Evolutionary conservation across 2,113 vertebrate species (phyloP).

Genomic region (Smithornis capensis): DNA sequence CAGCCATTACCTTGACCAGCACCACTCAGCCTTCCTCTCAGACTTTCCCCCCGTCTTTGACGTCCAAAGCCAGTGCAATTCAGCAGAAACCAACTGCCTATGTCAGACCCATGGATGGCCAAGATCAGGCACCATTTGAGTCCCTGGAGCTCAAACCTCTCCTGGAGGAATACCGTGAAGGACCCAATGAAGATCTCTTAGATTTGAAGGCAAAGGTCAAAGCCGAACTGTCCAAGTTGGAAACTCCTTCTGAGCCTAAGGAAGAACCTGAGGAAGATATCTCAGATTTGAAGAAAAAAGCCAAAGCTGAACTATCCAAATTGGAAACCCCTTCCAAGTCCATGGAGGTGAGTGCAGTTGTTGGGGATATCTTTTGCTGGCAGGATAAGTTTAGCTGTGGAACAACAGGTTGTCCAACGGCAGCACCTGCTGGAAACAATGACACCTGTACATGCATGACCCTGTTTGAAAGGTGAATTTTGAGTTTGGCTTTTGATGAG

Average conservation of each 20-base stretch:
- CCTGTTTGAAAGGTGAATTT: background rate
- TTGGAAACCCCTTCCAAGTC: constrained; percentile 77
- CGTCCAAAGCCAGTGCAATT: constrained; percentile 83
- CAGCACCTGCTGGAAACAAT: background rate
- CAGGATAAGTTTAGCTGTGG: background rate
- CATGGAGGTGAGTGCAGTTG: constrained; percentile 80
- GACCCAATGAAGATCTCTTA: constrained; percentile 70
- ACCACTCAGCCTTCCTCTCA: constrained; percentile 77
- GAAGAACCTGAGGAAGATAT: constrained; percentile 72
- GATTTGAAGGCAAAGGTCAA: constrained; percentile 78
- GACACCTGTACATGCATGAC: rapidly evolving
- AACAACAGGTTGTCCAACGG: background rate
- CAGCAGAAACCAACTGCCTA: constrained; percentile 94
- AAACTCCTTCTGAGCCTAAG: constrained; percentile 74
- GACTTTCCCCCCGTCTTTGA: constrained; percentile 80
- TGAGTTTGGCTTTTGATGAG: background rate
- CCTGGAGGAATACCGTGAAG: constrained; percentile 72
- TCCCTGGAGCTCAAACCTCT: constrained; percentile 87
- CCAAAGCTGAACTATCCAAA: constrained; percentile 77
- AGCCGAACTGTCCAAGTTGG: constrained; percentile 77
- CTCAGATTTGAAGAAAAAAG: constrained; percentile 73
- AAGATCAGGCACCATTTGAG: constrained; percentile 84
- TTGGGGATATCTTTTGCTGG: background rate
- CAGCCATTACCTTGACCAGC: constrained; percentile 58
- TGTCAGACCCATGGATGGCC: constrained; percentile 94